Conservation (phyloP, 2,113 vertebrate genomes). For the Daphoenositta chrysoptera region DNA sequence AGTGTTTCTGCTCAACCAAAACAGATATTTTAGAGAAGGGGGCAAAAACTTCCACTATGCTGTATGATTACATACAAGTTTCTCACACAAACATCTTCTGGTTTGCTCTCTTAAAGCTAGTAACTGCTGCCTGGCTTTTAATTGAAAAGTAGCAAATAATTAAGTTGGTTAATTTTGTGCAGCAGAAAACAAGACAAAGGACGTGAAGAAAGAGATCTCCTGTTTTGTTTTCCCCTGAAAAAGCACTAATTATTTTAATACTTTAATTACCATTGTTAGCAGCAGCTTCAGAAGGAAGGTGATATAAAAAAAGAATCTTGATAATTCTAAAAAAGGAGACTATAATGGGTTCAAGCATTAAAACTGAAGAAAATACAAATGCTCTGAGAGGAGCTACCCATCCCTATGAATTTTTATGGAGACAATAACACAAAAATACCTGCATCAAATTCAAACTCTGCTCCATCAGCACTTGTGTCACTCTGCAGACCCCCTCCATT, state of each 20-base stretch:
- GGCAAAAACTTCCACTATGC: background rate
- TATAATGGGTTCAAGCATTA: background rate
- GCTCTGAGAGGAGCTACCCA: background rate
- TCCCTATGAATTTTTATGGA: background rate
- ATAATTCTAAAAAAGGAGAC: background rate
- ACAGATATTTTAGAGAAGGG: background rate
- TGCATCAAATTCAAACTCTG: constrained; percentile 97
- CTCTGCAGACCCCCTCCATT: constrained; percentile 89
- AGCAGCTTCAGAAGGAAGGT: background rate
- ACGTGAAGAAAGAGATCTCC: background rate
- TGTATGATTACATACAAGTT: background rate
- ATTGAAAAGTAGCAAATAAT: background rate
- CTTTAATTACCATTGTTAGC: background rate
- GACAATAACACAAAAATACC: constrained; percentile 68
- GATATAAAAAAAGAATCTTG: background rate
- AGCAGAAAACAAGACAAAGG: background rate
- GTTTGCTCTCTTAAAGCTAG: background rate
- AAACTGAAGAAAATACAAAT: background rate
- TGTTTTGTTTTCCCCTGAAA: background rate
- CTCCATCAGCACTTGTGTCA: constrained; percentile 95
- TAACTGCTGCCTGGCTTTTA: background rate
- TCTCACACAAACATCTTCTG: background rate
- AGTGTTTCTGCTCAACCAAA: background rate
- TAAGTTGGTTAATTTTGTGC: background rate
- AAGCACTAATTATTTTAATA: background rate